Conservation (phyloP, 2,113 vertebrate species). For the Ictidomys tridecemlineatus region DNA sequence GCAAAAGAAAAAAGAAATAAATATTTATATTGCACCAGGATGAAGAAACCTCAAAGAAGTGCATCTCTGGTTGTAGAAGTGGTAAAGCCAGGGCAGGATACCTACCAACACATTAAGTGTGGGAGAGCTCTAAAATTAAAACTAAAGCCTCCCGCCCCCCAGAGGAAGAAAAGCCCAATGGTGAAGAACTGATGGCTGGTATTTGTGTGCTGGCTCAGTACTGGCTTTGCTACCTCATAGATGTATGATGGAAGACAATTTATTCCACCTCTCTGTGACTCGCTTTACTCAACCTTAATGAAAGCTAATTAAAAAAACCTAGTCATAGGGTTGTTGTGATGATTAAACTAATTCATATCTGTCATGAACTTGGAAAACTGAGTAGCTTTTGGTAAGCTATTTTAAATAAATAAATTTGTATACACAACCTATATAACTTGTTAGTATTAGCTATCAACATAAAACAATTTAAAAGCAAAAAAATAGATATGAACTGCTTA, state of each 20-base stretch:
- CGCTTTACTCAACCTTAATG: background rate
- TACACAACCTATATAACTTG: background rate
- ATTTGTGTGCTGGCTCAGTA: fast-evolving
- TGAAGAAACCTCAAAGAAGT: too few relatives aligned
- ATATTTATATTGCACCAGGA: background rate
- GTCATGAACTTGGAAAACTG: background rate
- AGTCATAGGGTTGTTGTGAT: background rate
- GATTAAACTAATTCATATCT: background rate
- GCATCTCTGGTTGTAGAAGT: background rate
- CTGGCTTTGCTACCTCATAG: fast-evolving
- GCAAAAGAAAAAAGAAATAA: background rate
- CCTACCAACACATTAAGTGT: too few relatives aligned
- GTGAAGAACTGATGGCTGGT: background rate
- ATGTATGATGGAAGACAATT: background rate
- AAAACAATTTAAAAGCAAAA: background rate
- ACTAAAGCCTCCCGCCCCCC: too few relatives aligned
- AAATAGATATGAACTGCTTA: background rate
- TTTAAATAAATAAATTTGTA: background rate
- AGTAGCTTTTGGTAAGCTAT: background rate
- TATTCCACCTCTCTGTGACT: background rate
- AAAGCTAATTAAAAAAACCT: background rate
- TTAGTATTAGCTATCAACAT: background rate
- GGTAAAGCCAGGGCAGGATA: too few relatives aligned
- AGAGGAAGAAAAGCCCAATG: background rate
- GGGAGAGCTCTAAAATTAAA: background rate